Base-by-base conservation (phyloP, 2,888 invertebrate species). In the Uloborus plumipes region DNA sequence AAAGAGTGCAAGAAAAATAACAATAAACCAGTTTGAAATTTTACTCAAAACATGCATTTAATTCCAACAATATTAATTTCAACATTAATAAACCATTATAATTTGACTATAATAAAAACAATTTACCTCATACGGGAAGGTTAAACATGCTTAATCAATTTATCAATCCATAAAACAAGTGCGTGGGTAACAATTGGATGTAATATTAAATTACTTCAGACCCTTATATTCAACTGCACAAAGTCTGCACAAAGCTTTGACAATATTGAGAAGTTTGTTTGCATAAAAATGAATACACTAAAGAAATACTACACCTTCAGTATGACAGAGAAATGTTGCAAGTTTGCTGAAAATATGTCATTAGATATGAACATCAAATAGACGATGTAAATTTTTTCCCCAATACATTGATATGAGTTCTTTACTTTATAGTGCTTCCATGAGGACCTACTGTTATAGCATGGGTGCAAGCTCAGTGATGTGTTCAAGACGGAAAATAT, bases 41-140 rank as follows among this genome's bases (percentile, higher is more conserved):
- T 49, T 69, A 47, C 39, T 70, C 31, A 58, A 62, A 31, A 80
- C 58, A 62, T 72, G 61, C 70, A 80, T 70, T 70, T 80, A 73
- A 59, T 61, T 67, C 74, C 20, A 71, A 78, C 62, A 74, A 69
- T 61, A 49, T 59, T 53, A 53, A 70, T 31, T 74, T 67, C 51
- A 74, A 80, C 69, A 74, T 70, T 58, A 51, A 74, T 47, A 67
- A 66, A 76, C 49, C 71, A 58, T 58, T 39, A 50, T 39, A 51
- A 20, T 72, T 61, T 49, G 51, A 55, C 50, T 72, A 62, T 51
- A n/a, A 26, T 49, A 62, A 71, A 58, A 71, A 39, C 39, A 64
- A 64, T 64, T 47, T 59, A 20, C 22, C n/a, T 20, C 22, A 18
- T 22, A 18, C 13, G 47, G 64, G 64, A n/a, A 72, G 26, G 14